These are phyloP conservation scores for Oryctes rhinoceros DNA, from an alignment of 1,140 invertebrate species.

Conservation along the genomic window DNA sequence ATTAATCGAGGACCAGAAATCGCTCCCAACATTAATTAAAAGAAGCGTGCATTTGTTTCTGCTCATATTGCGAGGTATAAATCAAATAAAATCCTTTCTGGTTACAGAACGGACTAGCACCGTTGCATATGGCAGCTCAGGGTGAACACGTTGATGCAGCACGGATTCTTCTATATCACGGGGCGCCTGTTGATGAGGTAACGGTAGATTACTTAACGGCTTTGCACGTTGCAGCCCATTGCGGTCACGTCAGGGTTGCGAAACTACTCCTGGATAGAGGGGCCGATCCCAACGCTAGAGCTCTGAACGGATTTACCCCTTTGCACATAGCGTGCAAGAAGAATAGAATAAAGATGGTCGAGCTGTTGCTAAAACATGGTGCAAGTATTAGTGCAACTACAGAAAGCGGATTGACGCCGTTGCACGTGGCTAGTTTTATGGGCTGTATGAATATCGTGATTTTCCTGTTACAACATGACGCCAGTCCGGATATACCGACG, in stretches of 20 bases:
- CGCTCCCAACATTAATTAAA: too few relatives aligned
- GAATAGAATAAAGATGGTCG: conserved; percentile 96
- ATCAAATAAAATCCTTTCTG: not conserved
- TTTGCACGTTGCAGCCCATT: conserved; percentile 94
- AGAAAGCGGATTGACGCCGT: conserved; percentile 87
- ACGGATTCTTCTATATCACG: conserved; percentile 88
- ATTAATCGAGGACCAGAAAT: too few relatives aligned
- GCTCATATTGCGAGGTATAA: too few relatives aligned
- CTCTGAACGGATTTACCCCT: conserved; percentile 98
- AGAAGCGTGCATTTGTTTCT: too few relatives aligned
- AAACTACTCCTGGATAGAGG: conserved; percentile 92
- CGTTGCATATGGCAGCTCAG: conserved; percentile 94
- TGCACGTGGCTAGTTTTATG: conserved; percentile 99
- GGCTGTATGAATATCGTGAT: conserved; percentile 99
- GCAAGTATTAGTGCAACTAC: conserved; percentile 80
- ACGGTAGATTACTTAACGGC: conserved; percentile 98
- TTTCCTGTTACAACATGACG: conserved; percentile 93
- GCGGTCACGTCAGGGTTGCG: conserved; percentile 93
- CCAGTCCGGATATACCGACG: conserved; percentile 92
- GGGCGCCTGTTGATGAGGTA: conserved; percentile 96
- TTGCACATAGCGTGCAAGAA: conserved; percentile 99
- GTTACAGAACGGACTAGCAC: conserved; percentile 84
- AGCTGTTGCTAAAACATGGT: conserved; percentile 94
- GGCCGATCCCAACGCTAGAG: conserved; percentile 96
- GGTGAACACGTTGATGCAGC: conserved; percentile 97